Evolutionary conservation across 53 echinoderm and acorn worm species (phyloP), one percentile per base, ranked within the genome.

Genomic region (Luidia sarsii): DNA sequence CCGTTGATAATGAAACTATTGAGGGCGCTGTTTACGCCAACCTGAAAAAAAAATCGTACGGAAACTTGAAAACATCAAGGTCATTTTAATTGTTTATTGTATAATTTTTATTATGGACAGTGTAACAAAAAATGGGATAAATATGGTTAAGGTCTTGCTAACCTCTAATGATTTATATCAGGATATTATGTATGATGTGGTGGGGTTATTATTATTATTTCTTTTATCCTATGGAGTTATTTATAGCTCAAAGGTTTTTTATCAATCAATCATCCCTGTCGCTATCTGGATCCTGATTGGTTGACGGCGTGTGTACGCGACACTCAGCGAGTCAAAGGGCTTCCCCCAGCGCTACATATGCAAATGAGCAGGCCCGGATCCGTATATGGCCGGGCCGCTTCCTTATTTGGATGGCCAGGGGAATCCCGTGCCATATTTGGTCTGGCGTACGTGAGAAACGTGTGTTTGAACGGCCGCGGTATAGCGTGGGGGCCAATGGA

Each of bases 381-480:
- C 89, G 52, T 67, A 83, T 79, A 77, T 69, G 83, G 89, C 24
- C 9, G 31, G 18, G 37, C 4, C 29, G 25, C 37, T 48, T 36
- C 89, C 83, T 55, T 89, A 65, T 86, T 66, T 77, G 67, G 69
- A 32, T 16, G 27, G 14, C 27, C 48, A 37, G 77, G 89, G 95
- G 50, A 88, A 64, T 70, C 82, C 92, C 87, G 63, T 64, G 41
- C 92, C 90, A 86, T 77, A 94, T 95, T 68, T 85, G 92, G 92
- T 45, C 67, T 85, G 85, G 95, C 83, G 65, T 92, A 95, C 95
- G 95, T 95, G 95, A 65, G 82, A 60, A 68, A 85, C 90, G 95
- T 91, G 94, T 37, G 20, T 20, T 28, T 20, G 9, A 48, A 38
- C 33, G 38, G 10, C 7, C 32, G 48, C 31, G 54, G 33, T 70